Percentiles rank a stretch among this genome's conserved stretches.
phyloP scores from a whole-genome alignment of 1,140 invertebrate species.

The Campoletis sonorensis region DNA sequence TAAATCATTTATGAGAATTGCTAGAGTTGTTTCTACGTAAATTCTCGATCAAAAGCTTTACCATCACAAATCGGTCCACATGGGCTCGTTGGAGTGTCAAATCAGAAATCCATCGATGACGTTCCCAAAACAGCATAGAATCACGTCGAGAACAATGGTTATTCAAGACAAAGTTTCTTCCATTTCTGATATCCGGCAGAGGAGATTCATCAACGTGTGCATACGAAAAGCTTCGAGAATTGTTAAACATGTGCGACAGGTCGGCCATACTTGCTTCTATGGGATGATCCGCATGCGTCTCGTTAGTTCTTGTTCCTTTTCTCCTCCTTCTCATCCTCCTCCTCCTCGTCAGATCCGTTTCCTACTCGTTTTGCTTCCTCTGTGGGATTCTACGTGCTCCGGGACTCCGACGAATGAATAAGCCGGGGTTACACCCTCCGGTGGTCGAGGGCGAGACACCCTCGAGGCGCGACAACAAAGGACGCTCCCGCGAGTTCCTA shows the following conservation, averaged over 20 bases:
- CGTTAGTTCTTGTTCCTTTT: conserved; percentile 11
- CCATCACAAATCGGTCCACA: conserved; percentile 63
- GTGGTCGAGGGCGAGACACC: conserved; percentile 64
- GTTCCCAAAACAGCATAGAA: no score
- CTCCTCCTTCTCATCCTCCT: neutral
- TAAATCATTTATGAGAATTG: no score
- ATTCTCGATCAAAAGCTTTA: conserved; percentile 28
- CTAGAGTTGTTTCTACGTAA: neutral
- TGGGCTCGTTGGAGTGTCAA: conserved; percentile 68
- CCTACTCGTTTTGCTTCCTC: conserved; percentile 70
- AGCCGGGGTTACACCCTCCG: conserved; percentile 71
- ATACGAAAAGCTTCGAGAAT: neutral
- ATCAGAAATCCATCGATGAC: conserved; percentile 47
- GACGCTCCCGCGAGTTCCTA: conserved; percentile 31
- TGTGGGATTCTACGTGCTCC: conserved; percentile 32
- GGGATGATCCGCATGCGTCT: conserved; percentile 66
- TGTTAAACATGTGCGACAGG: conserved; percentile 20
- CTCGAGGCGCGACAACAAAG: conserved; percentile 63
- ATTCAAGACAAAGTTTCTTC: neutral
- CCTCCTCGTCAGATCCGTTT: conserved; percentile 67
- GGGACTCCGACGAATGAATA: conserved; percentile 65
- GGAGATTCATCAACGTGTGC: conserved; percentile 2
- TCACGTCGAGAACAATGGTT: no score
- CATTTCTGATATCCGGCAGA: conserved; percentile 13
- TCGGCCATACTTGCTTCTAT: conserved; percentile 31